phyloP scores from a whole-genome alignment of 2,888 invertebrate genomes.

The Yponomeuta malinellus region DNA sequence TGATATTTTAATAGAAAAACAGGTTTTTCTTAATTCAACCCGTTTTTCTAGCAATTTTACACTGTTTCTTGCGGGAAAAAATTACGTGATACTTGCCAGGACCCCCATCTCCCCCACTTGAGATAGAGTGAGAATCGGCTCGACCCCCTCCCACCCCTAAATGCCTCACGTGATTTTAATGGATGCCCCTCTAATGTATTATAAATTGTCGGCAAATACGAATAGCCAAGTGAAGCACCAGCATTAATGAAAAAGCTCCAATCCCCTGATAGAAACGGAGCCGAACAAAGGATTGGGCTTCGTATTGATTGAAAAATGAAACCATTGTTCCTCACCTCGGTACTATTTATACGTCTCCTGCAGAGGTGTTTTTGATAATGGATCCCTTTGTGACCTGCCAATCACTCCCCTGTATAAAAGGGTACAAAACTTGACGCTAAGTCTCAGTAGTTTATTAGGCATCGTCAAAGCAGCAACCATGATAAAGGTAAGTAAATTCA shows the following conservation, averaged over 20 bases:
- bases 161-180: too few relatives aligned
- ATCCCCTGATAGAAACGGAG: not conserved
- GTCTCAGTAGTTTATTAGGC: constrained; percentile 29
- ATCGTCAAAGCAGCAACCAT: constrained; percentile 26
- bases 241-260: not conserved
- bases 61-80: too few relatives aligned
- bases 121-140: too few relatives aligned
- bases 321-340: constrained; percentile 9
- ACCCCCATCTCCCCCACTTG: too few relatives aligned
- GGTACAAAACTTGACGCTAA: constrained; percentile 25
- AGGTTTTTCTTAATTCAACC: too few relatives aligned
- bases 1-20: too few relatives aligned
- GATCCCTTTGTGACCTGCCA: constrained; percentile 47
- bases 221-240: too few relatives aligned
- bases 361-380: constrained; percentile 41
- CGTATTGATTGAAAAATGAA: constrained; percentile 9
- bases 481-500: constrained; percentile 43
- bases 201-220: too few relatives aligned
- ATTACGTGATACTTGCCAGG: too few relatives aligned
- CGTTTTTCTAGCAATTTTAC: too few relatives aligned
- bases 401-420: constrained; percentile 54
- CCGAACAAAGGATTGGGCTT: constrained; percentile 1
- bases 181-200: too few relatives aligned
- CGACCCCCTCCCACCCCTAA: too few relatives aligned
- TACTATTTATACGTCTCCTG: not conserved